These are phyloP conservation scores for Tipula lateralis DNA, from an alignment of 2,888 invertebrate genomes.

Conservation along the genomic window DNA sequence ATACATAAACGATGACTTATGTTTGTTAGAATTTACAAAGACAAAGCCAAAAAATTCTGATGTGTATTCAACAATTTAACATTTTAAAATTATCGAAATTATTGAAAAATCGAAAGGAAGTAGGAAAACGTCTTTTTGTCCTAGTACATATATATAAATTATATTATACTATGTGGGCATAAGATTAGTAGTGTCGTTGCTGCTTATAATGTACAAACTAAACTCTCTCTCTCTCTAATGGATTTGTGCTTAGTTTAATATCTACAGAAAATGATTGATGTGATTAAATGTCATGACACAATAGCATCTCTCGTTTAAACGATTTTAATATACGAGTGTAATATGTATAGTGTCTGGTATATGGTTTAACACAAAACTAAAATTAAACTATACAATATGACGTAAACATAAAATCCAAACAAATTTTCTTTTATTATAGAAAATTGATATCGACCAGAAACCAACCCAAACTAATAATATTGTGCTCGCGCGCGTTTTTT, in stretches of 20 bases:
- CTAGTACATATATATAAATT: too few relatives aligned
- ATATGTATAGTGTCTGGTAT: background rate
- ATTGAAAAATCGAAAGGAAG: background rate
- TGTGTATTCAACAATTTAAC: background rate
- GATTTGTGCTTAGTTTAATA: background rate
- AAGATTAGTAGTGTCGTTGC: background rate
- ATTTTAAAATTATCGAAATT: background rate
- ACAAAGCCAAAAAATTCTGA: background rate
- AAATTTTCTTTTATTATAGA: background rate
- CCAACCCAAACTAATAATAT: background rate
- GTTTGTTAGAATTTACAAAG: background rate
- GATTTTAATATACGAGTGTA: background rate
- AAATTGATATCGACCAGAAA: slow-evolving; percentile 13
- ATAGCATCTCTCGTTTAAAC: background rate
- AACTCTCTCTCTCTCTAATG: background rate
- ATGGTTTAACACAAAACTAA: background rate
- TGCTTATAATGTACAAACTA: background rate
- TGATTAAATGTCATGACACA: background rate
- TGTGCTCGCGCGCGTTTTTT: background rate
- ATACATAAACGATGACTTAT: background rate
- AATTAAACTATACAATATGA: background rate
- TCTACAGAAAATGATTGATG: background rate
- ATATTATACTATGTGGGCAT: background rate
- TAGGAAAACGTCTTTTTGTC: background rate
- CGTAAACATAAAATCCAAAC: background rate